Evolutionary conservation across 2,888 invertebrate species (phyloP).

Genomic region (Aphodius sticticus): DNA sequence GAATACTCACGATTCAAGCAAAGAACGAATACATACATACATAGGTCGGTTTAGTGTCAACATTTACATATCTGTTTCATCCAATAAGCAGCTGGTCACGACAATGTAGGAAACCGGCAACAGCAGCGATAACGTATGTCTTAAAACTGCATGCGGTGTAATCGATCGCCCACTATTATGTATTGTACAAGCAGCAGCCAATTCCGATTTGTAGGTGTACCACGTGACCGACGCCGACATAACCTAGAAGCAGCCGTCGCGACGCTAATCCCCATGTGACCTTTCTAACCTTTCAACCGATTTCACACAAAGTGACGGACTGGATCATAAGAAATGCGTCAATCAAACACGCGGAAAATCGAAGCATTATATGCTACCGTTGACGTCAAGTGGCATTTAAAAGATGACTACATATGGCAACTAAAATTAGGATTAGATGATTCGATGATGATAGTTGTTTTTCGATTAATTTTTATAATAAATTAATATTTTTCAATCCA

Average conservation of each 20-base stretch:
- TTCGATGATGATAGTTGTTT: too few relatives aligned
- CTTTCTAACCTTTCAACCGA: neutral
- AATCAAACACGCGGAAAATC: neutral
- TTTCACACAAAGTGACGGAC: too few relatives aligned
- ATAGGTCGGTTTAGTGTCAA: conserved; percentile 10
- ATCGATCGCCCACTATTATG: conserved; percentile 30
- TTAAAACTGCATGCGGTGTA: conserved; percentile 34
- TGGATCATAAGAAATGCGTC: neutral
- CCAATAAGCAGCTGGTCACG: conserved; percentile 8
- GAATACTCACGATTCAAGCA: neutral
- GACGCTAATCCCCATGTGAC: conserved; percentile 7
- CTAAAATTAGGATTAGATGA: too few relatives aligned
- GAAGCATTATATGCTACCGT: neutral
- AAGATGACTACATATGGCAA: neutral
- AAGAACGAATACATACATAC: neutral
- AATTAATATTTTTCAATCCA: too few relatives aligned
- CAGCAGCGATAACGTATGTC: conserved; percentile 25
- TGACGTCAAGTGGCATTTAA: neutral
- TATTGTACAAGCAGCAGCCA: neutral
- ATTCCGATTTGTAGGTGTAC: conserved; percentile 22
- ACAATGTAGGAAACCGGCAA: conserved; percentile 8
- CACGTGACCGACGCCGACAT: conserved; percentile 27
- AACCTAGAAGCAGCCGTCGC: conserved; percentile 13
- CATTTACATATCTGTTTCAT: conserved; percentile 22
- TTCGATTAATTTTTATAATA: too few relatives aligned